Evolutionary conservation across 1,140 invertebrate species (phyloP), one percentile per base, ranked within the genome.

Genomic region (Ceratina australensis): DNA sequence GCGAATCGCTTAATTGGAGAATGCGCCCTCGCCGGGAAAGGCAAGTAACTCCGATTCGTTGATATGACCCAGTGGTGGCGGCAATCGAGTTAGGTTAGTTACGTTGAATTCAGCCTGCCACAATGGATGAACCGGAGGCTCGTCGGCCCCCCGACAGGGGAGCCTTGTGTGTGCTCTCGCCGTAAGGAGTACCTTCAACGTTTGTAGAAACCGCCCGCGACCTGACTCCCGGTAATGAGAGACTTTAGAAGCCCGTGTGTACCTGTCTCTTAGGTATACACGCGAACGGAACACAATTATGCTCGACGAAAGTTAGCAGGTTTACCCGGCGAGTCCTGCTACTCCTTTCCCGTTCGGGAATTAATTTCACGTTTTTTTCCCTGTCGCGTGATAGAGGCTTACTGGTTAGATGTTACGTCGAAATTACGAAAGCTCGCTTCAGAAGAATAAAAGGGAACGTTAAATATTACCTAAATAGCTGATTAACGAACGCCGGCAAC

Each of bases 51-150:
- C 78, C 81, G 85, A 89, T 89, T 90, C 87, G 81, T 79, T 83
- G 86, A 89, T 91, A 90, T 88, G 86, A 87, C 85, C 86, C 61
- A 85, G 80, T 89, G 13, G 57, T 28, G 82, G 10, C 61, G 85
- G 80, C 86, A 90, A 89, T 89, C 82, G 82, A 90, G 83, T 91
- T 89, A 86, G 78, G 83, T 86, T 89, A 90, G 88, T 91, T 89
- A 88, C 78, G 57, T 64, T 80, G 81, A 89, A 90, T 87, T 89
- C 83, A 87, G 79, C 75, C 71, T 81, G 74, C 75, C 74, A 75
- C 57, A 65, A 75, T 66, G 60, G 63, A 61, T 65, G 67, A 80
- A 78, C 68, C 69, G 42, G 60, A 75, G 56, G 81, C 64, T 68
- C 64, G 67, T 79, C 61, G 10, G 16, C 13, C n/a, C 18, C 26